Evolutionary conservation across 2,888 invertebrate genomes (phyloP).

Genomic region (Crossocerus cetratus): DNA sequence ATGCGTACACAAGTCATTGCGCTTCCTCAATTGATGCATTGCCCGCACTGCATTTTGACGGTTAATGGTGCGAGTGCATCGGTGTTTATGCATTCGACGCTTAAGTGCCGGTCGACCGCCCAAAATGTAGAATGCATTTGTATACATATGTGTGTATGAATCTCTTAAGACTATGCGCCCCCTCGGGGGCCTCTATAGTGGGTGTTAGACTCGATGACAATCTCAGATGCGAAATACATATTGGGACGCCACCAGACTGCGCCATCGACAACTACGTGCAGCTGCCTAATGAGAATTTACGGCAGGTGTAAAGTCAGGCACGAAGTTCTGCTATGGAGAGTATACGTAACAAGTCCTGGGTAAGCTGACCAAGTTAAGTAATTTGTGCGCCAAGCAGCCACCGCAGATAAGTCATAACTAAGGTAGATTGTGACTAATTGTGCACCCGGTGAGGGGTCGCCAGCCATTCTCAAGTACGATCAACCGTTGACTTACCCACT

Average conservation of each 20-base stretch:
- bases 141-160: too few relatives aligned
- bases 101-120: too few relatives aligned
- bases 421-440: constrained; percentile 76
- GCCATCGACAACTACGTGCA: constrained; percentile 45
- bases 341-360: constrained; percentile 63
- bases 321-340: constrained; percentile 53
- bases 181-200: too few relatives aligned
- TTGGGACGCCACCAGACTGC: constrained; percentile 2
- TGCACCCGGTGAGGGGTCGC: constrained; percentile 56
- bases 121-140: too few relatives aligned
- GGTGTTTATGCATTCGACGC: neutral
- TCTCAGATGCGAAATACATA: too few relatives aligned
- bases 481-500: neutral
- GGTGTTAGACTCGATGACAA: too few relatives aligned
- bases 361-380: constrained; percentile 74
- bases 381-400: constrained; percentile 71
- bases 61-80: too few relatives aligned
- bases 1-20: neutral
- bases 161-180: too few relatives aligned
- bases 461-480: constrained; percentile 36
- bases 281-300: constrained; percentile 69
- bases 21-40: too few relatives aligned
- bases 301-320: constrained; percentile 57
- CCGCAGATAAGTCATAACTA: constrained; percentile 75
- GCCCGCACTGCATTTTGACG: too few relatives aligned